Evolutionary conservation across 2,888 invertebrate genomes (phyloP), one percentile per base, ranked within the genome.

Genomic region (Drosophila meridionalis): DNA sequence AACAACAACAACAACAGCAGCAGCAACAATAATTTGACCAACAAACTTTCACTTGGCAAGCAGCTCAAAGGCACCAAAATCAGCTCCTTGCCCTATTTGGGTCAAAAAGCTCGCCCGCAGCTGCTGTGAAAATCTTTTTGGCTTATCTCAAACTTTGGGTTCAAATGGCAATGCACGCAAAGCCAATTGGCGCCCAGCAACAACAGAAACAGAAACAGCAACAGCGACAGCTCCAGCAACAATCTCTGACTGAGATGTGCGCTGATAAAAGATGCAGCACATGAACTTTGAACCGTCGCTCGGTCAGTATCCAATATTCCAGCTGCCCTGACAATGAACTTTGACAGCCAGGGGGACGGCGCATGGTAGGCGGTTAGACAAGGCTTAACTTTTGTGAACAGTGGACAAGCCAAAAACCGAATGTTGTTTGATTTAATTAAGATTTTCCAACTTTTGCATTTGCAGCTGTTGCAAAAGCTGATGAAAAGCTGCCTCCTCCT

Each of bases 101-200:
- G 85, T 90, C 85, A 85, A 73, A 69, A 68, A 28, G 68, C 64
- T 56, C 28, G 66, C 67, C 62, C 52, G 66, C 50, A 65, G 69
- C 69, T 67, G 68, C 70, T 65, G 62, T 55, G 50, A 62, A 72
- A 71, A 55, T 57, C 52, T 71, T 69, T 69, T 63, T 40, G 62
- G 70, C 45, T 75, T 79, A 84, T 89, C 75, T 69, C 72, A 56
- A 80, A 70, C 73, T 42, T 53, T 64, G 73, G 69, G 85, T 90
- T 85, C 90, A 85, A 90, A 85, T 75, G 85, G 30, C 90, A 85
- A 85, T 80, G 85, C 78, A 85, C 84, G 86, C 73, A 70, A 66
- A 78, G 59, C 61, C 64, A 74, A 83, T 81, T 78, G 68, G 62
- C 53, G 61, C 48, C 58, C 68, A 69, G 38, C 45, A 48, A 34